Conservation (phyloP, 2,113 vertebrate genomes). For the Corythornis vintsioides region DNA sequence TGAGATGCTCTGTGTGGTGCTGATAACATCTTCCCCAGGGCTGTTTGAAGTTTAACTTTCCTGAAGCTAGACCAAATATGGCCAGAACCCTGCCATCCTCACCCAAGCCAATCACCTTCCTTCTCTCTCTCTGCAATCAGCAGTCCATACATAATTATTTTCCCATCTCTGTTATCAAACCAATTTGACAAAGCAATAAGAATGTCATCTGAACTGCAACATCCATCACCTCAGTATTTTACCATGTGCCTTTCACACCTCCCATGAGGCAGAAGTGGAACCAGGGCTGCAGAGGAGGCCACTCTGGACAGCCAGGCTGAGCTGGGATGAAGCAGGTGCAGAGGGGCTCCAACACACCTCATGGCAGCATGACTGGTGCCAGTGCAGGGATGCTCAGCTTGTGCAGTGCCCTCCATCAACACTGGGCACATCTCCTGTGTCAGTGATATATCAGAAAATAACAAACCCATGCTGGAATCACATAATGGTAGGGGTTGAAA, state of each 20-base stretch:
- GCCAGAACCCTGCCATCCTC: neutral
- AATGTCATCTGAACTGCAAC: neutral
- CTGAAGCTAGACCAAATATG: neutral
- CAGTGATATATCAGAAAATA: neutral
- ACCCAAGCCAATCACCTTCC: neutral
- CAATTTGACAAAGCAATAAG: neutral
- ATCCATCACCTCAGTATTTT: neutral
- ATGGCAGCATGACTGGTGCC: neutral
- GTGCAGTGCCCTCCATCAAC: neutral
- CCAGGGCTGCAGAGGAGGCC: neutral
- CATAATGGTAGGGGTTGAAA: too few species aligned
- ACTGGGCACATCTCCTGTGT: fast-evolving
- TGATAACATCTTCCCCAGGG: neutral
- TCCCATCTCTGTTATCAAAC: neutral
- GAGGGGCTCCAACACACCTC: fast-evolving
- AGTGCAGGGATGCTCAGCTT: neutral
- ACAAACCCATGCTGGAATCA: neutral
- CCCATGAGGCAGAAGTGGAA: neutral
- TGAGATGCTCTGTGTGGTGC: neutral
- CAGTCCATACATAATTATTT: neutral
- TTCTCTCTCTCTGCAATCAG: neutral
- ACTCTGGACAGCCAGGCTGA: fast-evolving
- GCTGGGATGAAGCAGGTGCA: neutral
- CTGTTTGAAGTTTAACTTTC: neutral
- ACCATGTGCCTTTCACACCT: neutral